Evolutionary conservation across 2,797 vertebrate species (phyloP).

Genomic region (Darevskia mixta): DNA sequence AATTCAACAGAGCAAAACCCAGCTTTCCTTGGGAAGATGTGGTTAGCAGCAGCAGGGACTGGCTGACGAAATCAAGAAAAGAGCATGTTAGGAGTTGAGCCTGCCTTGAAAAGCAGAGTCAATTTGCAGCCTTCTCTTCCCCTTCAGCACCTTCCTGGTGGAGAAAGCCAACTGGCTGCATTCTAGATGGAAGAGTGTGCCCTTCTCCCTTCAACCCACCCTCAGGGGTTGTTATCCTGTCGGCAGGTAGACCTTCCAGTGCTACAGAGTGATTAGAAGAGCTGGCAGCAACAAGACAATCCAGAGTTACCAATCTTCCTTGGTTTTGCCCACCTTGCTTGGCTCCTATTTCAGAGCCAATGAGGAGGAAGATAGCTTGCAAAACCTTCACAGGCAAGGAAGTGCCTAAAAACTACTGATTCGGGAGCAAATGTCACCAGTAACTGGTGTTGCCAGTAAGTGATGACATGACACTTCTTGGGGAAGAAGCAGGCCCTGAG

Average conservation of each 20-base stretch:
- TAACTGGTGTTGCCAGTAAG: too few relatives aligned
- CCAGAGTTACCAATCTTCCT: not conserved
- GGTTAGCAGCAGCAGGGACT: not conserved
- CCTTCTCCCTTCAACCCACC: not conserved
- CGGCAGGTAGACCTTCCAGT: not conserved
- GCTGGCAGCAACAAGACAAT: not conserved
- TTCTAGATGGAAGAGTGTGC: not conserved
- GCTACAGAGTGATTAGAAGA: not conserved
- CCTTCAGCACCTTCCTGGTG: not conserved
- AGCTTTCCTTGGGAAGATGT: not conserved
- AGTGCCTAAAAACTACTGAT: not conserved
- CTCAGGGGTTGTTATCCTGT: not conserved
- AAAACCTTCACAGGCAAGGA: not conserved
- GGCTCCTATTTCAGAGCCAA: not conserved
- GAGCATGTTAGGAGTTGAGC: not conserved
- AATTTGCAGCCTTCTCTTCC: not conserved
- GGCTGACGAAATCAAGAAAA: not conserved
- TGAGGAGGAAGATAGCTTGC: not conserved
- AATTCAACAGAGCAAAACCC: not conserved
- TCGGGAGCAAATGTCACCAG: not conserved
- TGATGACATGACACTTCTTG: not conserved
- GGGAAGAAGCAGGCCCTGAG: not conserved
- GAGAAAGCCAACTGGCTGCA: not conserved
- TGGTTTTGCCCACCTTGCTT: not conserved
- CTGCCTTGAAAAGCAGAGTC: not conserved